Evolutionary conservation across 2,797 vertebrate species (phyloP).

Genomic region (Acanthurus leucopareius): DNA sequence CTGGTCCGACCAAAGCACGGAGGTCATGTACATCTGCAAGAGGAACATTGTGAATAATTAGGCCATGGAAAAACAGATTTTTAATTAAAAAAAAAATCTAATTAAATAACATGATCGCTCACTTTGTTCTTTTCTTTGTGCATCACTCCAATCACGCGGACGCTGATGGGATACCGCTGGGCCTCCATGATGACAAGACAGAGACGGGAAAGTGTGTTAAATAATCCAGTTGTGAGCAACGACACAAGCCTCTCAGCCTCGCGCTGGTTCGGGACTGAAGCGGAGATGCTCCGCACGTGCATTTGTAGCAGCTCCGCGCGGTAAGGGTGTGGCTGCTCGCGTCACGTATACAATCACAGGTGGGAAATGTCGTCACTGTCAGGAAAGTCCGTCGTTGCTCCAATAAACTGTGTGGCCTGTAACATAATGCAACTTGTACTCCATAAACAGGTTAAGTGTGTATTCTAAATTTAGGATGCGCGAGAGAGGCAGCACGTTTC

Average conservation of each 20-base stretch:
- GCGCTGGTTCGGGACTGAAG: not conserved
- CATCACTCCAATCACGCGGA: constrained; percentile 80
- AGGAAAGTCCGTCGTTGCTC: constrained; percentile 36
- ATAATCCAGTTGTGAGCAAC: not conserved
- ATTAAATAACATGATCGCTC: constrained; percentile 19
- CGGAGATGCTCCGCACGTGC: not conserved
- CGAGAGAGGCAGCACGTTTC: not conserved
- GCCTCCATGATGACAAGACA: constrained; percentile 66
- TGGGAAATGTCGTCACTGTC: not conserved
- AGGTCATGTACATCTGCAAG: constrained; percentile 82
- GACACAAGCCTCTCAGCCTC: not conserved
- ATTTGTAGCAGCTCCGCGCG: constrained; percentile 26
- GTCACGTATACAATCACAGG: not conserved
- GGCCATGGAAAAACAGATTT: not conserved
- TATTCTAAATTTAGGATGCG: not conserved
- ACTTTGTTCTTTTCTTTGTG: constrained; percentile 83
- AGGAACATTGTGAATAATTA: constrained; percentile 2
- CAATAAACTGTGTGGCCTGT: not conserved
- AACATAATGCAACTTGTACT: not conserved
- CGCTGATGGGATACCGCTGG: constrained; percentile 72
- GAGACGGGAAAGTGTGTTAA: not conserved
- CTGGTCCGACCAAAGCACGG: constrained; percentile 86
- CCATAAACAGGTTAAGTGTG: not conserved
- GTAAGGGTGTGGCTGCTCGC: constrained; percentile 39
- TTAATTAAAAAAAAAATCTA: not conserved